These are phyloP conservation scores for Lottia gigantea DNA, from an alignment of 2,888 invertebrate genomes.

Conservation along the genomic window DNA sequence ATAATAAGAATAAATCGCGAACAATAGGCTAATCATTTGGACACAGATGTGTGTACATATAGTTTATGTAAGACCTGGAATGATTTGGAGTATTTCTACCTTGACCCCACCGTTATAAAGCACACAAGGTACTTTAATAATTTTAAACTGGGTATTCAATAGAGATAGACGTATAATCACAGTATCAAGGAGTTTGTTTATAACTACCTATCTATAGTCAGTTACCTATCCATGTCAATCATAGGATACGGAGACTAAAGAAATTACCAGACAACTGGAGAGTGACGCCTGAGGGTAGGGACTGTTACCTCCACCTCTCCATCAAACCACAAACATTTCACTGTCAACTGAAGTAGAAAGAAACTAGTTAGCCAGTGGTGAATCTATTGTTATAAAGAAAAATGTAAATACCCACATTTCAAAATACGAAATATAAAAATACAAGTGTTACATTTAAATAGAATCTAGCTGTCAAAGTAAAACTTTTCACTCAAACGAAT, in stretches of 20 bases:
- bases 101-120: no score
- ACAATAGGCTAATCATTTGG: no score
- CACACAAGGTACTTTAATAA: no score
- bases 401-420: not conserved
- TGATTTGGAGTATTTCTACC: no score
- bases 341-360: not conserved
- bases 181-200: constrained; percentile 1
- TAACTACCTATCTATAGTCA: not conserved
- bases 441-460: not conserved
- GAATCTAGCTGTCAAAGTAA: not conserved
- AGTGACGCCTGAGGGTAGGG: not conserved
- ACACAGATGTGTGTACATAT: no score
- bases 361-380: constrained; percentile 3
- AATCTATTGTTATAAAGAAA: not conserved
- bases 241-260: not conserved
- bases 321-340: constrained; percentile 2
- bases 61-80: no score
- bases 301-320: not conserved
- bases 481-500: not conserved
- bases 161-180: not conserved
- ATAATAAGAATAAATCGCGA: no score
- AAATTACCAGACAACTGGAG: not conserved
- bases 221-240: constrained; percentile 3
- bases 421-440: constrained; percentile 3
- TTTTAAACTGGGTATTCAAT: no score